Percentiles rank a stretch among this genome's conserved stretches.
Evolutionary conservation across 2,797 vertebrate species (phyloP).

Genomic region (Rhynchonycteris naso): DNA sequence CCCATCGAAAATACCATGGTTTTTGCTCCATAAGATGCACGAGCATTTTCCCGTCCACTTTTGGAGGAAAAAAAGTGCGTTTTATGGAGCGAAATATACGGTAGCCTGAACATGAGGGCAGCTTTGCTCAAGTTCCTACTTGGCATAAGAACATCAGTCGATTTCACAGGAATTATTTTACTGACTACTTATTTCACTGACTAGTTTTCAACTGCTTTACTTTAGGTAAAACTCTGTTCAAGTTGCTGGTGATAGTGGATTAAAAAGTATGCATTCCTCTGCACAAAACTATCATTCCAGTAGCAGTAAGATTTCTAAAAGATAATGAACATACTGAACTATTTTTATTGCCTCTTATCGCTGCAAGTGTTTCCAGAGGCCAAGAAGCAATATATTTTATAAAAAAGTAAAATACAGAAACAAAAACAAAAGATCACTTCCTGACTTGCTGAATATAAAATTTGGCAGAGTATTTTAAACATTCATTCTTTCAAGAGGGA

Average conservation of each 20-base stretch:
- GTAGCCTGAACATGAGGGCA: not conserved
- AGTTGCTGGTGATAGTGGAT: not conserved
- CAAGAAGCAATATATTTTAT: slow-evolving; percentile 17
- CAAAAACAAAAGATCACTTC: not conserved
- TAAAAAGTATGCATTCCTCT: not conserved
- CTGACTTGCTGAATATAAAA: slow-evolving; percentile 24
- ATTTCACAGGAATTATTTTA: slow-evolving; percentile 3
- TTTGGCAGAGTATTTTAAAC: slow-evolving; percentile 11
- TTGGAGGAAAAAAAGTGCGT: no score
- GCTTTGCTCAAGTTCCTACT: not conserved
- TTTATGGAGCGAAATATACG: no score
- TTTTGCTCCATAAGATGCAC: no score
- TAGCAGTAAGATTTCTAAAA: not conserved
- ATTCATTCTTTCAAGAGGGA: slow-evolving; percentile 36
- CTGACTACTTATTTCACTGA: slow-evolving; percentile 21
- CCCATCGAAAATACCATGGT: not conserved
- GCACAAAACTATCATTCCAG: slow-evolving; percentile 14
- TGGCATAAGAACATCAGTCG: not conserved
- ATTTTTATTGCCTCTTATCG: slow-evolving; percentile 46
- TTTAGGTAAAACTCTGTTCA: not conserved
- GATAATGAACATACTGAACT: not conserved
- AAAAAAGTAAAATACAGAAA: not conserved
- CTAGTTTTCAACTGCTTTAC: not conserved
- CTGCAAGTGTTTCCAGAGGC: not conserved
- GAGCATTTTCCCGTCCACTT: no score